Percentiles rank a stretch among this genome's conserved stretches.
Evolutionary conservation across 1,140 invertebrate genomes (phyloP).

Genomic region (Aporrectodea caliginosa): DNA sequence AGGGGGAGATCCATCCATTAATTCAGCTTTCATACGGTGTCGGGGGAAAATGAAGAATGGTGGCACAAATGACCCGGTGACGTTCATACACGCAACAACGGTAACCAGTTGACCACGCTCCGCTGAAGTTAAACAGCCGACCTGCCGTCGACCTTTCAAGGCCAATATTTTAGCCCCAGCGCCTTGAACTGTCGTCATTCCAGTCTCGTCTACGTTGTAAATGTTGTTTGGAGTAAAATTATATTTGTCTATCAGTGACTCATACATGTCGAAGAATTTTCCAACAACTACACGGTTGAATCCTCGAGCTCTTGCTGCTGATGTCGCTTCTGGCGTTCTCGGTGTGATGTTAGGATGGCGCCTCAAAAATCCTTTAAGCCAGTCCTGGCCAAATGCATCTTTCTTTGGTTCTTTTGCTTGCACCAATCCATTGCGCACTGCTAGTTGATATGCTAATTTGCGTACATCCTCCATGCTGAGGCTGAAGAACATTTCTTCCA

Average conservation of each 20-base stretch:
- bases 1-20: constrained; percentile 46
- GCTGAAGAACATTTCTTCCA: neutral
- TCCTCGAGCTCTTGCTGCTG: neutral
- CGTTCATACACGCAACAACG: constrained; percentile 34
- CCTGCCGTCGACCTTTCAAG: constrained; percentile 50
- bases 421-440: neutral
- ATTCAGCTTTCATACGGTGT: constrained; percentile 39
- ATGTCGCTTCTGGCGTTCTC: constrained; percentile 12
- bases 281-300: constrained; percentile 5
- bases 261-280: neutral
- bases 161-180: constrained; percentile 52
- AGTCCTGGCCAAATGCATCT: constrained; percentile 11
- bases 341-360: neutral
- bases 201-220: constrained; percentile 33
- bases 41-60: constrained; percentile 46
- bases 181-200: constrained; percentile 55
- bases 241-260: too few species aligned
- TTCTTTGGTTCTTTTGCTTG: neutral
- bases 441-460: neutral
- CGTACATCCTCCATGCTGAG: neutral
- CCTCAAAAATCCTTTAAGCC: constrained; percentile 7
- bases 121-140: constrained; percentile 52
- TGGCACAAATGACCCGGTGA: constrained; percentile 39
- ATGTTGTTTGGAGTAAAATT: constrained; percentile 7
- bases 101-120: constrained; percentile 52